Percentiles rank a stretch among this genome's conserved stretches.
phyloP scores from a whole-genome alignment of 2,797 vertebrate genomes.

The Buphagus erythrorhynchus region DNA sequence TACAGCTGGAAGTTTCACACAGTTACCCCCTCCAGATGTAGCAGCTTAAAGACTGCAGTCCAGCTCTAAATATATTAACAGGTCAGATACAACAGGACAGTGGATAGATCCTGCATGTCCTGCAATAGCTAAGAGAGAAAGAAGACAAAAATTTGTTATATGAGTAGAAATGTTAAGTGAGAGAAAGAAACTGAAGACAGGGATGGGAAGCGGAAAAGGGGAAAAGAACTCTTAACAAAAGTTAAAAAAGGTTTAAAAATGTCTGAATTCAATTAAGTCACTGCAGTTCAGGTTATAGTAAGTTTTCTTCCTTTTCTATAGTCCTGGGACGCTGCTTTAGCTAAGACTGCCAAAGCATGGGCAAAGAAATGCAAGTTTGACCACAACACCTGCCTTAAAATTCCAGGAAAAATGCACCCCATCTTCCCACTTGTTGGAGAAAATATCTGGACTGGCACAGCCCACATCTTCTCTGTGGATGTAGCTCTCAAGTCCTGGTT shows the following conservation, averaged over 20 bases:
- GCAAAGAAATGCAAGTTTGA: constrained; percentile 73
- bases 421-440: constrained; percentile 79
- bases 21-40: neutral
- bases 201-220: neutral
- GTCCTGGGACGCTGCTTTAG: constrained; percentile 86
- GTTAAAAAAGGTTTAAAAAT: neutral
- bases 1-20: neutral
- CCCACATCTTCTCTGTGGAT: constrained; percentile 57
- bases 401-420: constrained; percentile 66
- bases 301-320: constrained; percentile 53
- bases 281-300: neutral
- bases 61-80: neutral
- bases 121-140: neutral
- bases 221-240: neutral
- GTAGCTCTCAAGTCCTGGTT: constrained; percentile 76
- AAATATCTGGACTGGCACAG: constrained; percentile 82
- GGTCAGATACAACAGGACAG: neutral
- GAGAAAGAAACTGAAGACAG: neutral
- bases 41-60: neutral
- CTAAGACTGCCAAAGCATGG: constrained; percentile 81
- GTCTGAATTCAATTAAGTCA: neutral
- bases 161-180: neutral
- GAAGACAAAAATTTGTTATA: neutral
- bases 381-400: constrained; percentile 72
- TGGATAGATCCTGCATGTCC: neutral